Evolutionary conservation across 2,888 invertebrate species (phyloP).

Genomic region (Stenurella melanura): DNA sequence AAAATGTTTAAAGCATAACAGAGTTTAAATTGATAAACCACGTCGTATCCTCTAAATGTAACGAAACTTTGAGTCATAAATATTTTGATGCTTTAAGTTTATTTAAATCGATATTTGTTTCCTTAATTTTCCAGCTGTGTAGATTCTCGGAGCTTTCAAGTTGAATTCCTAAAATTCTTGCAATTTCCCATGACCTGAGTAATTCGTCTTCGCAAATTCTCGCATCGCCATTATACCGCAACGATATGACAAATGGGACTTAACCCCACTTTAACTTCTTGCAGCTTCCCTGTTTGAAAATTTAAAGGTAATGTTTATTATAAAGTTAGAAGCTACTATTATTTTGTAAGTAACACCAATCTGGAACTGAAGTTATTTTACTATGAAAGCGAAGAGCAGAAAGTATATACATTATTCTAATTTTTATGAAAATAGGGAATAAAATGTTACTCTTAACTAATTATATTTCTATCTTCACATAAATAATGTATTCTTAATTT

Average conservation of each 20-base stretch:
- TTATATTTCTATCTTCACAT: too few relatives aligned
- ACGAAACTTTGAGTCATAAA: constrained; percentile 2
- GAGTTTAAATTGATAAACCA: neutral
- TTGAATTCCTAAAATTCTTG: constrained; percentile 22
- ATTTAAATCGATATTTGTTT: constrained; percentile 16
- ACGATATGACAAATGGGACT: constrained; percentile 29
- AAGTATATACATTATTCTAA: too few relatives aligned
- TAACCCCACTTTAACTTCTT: constrained; percentile 18
- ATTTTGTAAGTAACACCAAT: neutral
- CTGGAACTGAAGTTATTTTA: neutral
- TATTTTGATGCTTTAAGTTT: constrained; percentile 4
- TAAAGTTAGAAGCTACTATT: neutral
- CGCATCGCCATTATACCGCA: constrained; percentile 18
- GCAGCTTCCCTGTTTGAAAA: neutral
- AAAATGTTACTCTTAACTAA: too few relatives aligned
- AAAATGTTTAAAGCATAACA: neutral
- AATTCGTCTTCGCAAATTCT: constrained; percentile 27
- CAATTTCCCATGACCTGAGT: constrained; percentile 13
- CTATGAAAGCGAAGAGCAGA: neutral
- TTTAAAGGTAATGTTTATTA: neutral
- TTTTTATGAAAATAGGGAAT: too few relatives aligned
- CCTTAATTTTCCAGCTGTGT: neutral
- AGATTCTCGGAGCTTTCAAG: constrained; percentile 4
- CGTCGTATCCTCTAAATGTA: neutral
- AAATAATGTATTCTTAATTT: too few relatives aligned